Conservation (phyloP, 2,113 vertebrate species). For the Tympanuchus pallidicinctus region DNA sequence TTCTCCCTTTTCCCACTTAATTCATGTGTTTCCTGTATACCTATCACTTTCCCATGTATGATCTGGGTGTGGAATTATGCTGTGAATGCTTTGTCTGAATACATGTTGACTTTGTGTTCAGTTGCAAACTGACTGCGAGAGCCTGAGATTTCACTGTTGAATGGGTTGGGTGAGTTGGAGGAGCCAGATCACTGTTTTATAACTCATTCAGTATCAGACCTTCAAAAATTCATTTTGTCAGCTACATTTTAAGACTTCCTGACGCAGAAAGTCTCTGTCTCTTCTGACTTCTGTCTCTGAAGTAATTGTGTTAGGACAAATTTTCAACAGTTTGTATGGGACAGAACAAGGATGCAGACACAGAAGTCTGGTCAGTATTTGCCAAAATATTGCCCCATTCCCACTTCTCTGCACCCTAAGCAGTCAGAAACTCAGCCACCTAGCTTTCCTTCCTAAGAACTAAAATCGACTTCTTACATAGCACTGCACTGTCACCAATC, state of each 20-base stretch:
- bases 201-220: neutral
- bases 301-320: neutral
- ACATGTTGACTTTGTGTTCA: neutral
- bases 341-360: neutral
- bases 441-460: neutral
- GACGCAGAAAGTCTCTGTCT: too few species aligned
- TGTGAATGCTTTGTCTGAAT: neutral
- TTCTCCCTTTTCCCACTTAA: neutral
- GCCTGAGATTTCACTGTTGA: neutral
- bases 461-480: neutral
- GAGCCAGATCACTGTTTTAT: neutral
- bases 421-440: neutral
- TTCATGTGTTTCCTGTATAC: neutral
- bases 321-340: neutral
- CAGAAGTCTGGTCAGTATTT: neutral
- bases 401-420: neutral
- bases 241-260: neutral
- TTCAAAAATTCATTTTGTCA: neutral
- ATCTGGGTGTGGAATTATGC: neutral
- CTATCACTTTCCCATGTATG: neutral
- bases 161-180: neutral
- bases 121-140: neutral
- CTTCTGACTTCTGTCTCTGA: neutral
- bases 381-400: neutral
- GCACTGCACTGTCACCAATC: neutral